phyloP scores from a whole-genome alignment of 2,888 invertebrate genomes.

The Sclerodermus sp. region DNA sequence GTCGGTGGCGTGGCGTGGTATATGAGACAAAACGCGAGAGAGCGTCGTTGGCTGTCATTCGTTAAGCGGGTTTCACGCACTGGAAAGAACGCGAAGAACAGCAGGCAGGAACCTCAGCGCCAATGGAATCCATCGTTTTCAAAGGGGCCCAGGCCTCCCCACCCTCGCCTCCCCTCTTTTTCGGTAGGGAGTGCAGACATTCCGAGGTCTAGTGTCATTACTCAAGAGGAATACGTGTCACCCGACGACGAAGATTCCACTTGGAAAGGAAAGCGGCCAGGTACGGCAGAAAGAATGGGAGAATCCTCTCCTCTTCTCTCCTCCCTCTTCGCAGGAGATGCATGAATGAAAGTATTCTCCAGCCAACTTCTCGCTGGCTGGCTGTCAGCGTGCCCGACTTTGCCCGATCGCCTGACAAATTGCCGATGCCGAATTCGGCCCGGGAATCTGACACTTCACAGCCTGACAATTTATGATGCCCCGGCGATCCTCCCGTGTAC shows the following conservation, averaged over 20 bases:
- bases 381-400: too few species aligned
- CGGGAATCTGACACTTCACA: too few species aligned
- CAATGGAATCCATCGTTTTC: constrained; percentile 26
- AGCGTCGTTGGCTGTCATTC: constrained; percentile 22
- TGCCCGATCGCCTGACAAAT: too few species aligned
- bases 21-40: constrained; percentile 35
- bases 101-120: constrained; percentile 12
- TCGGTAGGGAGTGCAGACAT: constrained; percentile 5
- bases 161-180: constrained; percentile 19
- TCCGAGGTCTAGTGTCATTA: constrained; percentile 23
- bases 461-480: too few species aligned
- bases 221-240: constrained; percentile 35
- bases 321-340: too few species aligned
- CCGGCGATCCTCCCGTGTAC: too few species aligned
- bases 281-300: too few species aligned
- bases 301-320: too few species aligned
- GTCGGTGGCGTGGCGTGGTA: constrained; percentile 23
- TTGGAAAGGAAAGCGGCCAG: too few species aligned
- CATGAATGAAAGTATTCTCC: too few species aligned
- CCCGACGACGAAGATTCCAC: constrained; percentile 23
- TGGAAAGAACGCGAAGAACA: constrained; percentile 10
- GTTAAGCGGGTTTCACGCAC: constrained; percentile 34
- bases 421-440: too few species aligned
- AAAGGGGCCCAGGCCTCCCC: constrained; percentile 26
- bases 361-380: too few species aligned